Percentiles rank a stretch among this genome's conserved stretches.
These are phyloP conservation scores for Podarcis cretensis DNA, from an alignment of 2,113 vertebrate genomes.

Conservation along the genomic window DNA sequence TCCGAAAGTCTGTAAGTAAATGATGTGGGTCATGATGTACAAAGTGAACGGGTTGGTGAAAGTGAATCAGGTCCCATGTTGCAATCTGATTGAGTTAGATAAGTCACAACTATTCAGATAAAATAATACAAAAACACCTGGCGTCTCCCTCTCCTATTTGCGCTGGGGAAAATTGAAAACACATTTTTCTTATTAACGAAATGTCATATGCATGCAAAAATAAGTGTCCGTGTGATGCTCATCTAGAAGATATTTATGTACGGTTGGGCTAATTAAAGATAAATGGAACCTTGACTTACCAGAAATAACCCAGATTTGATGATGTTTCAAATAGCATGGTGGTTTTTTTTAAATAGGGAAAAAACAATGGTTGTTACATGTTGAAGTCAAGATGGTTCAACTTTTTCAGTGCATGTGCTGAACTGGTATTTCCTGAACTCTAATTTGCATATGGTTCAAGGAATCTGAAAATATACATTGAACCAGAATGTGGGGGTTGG, in stretches of 20 bases:
- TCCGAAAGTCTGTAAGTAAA: background rate
- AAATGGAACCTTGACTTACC: background rate
- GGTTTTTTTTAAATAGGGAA: too few relatives aligned
- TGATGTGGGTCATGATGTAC: background rate
- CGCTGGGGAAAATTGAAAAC: background rate
- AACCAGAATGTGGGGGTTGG: background rate
- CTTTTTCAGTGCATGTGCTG: background rate
- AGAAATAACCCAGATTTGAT: constrained; percentile 5
- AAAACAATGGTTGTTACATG: background rate
- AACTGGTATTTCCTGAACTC: background rate
- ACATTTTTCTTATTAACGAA: background rate
- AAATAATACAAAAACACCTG: constrained; percentile 3
- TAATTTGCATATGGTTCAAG: background rate
- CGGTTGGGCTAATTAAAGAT: constrained; percentile 12
- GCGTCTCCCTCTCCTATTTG: background rate
- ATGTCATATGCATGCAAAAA: constrained; percentile 2
- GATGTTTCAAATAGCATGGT: background rate
- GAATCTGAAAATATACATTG: background rate
- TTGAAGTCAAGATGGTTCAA: background rate
- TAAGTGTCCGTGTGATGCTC: constrained; percentile 5
- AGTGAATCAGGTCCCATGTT: background rate
- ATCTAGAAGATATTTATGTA: constrained; percentile 2
- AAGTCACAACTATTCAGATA: background rate
- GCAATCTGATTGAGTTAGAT: background rate
- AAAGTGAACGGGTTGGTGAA: background rate